A percentile compares a stretch with the other conserved stretches of the same genome.
These are phyloP conservation scores for Perdita meconis DNA, from an alignment of 2,888 invertebrate species.

Conservation along the genomic window DNA sequence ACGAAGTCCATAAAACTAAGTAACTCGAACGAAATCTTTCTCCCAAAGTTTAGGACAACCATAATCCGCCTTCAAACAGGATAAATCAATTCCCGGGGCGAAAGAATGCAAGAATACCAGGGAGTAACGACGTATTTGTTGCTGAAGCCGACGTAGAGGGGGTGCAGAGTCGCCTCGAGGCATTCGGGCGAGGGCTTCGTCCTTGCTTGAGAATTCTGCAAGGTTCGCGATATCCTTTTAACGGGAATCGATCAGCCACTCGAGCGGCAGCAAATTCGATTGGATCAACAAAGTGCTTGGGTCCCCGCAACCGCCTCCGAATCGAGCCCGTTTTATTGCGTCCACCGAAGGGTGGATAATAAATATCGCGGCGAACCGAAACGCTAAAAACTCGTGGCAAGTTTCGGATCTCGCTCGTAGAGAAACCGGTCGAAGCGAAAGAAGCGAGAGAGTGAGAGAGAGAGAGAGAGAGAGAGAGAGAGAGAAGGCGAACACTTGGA, in stretches of 20 bases:
- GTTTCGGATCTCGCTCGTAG: no score
- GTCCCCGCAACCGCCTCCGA: constrained; percentile 5
- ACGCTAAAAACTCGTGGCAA: no score
- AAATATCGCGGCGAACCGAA: constrained; percentile 30
- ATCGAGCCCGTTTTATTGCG: constrained; percentile 34
- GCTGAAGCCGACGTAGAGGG: background rate
- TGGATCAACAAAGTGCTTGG: constrained; percentile 50
- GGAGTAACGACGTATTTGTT: constrained; percentile 13
- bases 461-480: no score
- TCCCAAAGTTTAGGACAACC: no score
- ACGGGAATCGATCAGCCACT: constrained; percentile 53
- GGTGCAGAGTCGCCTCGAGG: constrained; percentile 3
- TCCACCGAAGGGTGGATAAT: constrained; percentile 1
- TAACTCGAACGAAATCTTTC: no score
- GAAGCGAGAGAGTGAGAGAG: background rate
- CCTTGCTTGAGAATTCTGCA: constrained; percentile 51
- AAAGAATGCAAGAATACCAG: background rate
- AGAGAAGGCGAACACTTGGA: background rate
- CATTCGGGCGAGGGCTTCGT: constrained; percentile 13
- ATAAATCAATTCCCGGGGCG: background rate
- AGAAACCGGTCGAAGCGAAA: background rate
- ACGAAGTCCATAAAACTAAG: no score
- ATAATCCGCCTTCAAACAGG: background rate
- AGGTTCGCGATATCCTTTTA: constrained; percentile 53
- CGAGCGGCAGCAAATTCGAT: constrained; percentile 50